Percentiles rank a stretch among this genome's conserved stretches.
These are phyloP conservation scores for Drosophila subquinaria DNA, from an alignment of 2,888 invertebrate genomes.

Conservation along the genomic window DNA sequence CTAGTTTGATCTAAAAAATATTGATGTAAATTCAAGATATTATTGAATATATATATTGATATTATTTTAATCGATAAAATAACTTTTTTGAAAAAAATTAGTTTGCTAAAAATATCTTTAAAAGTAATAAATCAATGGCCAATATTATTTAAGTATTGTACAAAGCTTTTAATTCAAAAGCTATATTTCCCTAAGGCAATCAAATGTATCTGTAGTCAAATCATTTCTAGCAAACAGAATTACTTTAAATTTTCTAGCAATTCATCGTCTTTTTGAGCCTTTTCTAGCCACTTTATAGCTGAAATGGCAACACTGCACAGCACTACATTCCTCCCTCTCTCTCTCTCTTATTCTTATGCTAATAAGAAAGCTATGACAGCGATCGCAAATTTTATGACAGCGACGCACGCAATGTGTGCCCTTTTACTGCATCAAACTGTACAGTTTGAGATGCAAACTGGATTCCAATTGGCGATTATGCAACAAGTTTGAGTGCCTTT, in stretches of 20 bases:
- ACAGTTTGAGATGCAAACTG: slow-evolving; percentile 53
- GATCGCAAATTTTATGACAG: slow-evolving; percentile 44
- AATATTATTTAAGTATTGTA: too few species aligned
- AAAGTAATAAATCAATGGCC: background rate
- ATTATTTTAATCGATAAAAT: too few species aligned
- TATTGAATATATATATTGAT: too few species aligned
- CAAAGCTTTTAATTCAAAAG: too few species aligned
- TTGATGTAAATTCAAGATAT: too few species aligned
- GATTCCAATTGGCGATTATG: slow-evolving; percentile 62
- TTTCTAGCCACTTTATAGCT: background rate
- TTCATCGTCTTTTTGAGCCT: too few species aligned
- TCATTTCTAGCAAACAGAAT: too few species aligned
- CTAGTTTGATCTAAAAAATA: background rate
- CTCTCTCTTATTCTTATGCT: slow-evolving; percentile 36
- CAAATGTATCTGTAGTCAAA: too few species aligned
- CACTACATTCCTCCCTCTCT: slow-evolving; percentile 7
- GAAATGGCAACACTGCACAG: background rate
- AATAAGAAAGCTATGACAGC: slow-evolving; percentile 47
- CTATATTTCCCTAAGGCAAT: too few species aligned
- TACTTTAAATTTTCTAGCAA: too few species aligned
- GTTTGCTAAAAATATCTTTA: background rate
- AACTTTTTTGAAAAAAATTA: too few species aligned
- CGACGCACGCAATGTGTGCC: slow-evolving; percentile 50
- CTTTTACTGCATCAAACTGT: slow-evolving; percentile 42
- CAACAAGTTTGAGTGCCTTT: slow-evolving; percentile 63